Conservation (phyloP, 2,888 invertebrate genomes). For the Xylophagus ater region DNA sequence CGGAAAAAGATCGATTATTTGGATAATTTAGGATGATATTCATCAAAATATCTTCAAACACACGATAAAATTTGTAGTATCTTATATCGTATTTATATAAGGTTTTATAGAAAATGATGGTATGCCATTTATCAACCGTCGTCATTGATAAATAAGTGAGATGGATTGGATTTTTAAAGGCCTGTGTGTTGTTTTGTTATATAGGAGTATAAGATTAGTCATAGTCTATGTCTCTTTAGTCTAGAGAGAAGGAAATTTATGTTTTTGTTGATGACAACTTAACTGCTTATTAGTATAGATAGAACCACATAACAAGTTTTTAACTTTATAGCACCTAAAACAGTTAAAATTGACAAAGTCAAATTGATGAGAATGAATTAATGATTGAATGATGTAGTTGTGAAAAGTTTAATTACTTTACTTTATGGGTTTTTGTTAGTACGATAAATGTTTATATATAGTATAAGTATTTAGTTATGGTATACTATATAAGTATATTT, state of each 20-base stretch:
- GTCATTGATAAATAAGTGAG: constrained; percentile 15
- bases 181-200: too few species aligned
- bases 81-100: too few species aligned
- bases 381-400: constrained; percentile 7
- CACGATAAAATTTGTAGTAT: not conserved
- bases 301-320: too few species aligned
- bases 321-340: too few species aligned
- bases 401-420: constrained; percentile 15
- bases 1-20: too few species aligned
- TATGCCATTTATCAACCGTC: constrained; percentile 16
- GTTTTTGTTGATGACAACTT: too few species aligned
- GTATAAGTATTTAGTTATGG: too few species aligned
- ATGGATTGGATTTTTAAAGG: constrained; percentile 14
- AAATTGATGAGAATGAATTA: constrained; percentile 7
- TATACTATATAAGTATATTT: too few species aligned
- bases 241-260: not conserved
- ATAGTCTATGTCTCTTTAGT: not conserved
- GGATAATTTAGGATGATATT: constrained; percentile 6
- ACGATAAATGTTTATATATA: too few species aligned
- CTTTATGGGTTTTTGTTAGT: constrained; percentile 1
- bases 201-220: too few species aligned
- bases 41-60: constrained; percentile 9
- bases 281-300: too few species aligned
- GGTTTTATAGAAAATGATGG: constrained; percentile 13
- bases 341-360: too few species aligned